Conservation (phyloP, 2,113 vertebrate genomes). For the Protobothrops mucrosquamatus region DNA sequence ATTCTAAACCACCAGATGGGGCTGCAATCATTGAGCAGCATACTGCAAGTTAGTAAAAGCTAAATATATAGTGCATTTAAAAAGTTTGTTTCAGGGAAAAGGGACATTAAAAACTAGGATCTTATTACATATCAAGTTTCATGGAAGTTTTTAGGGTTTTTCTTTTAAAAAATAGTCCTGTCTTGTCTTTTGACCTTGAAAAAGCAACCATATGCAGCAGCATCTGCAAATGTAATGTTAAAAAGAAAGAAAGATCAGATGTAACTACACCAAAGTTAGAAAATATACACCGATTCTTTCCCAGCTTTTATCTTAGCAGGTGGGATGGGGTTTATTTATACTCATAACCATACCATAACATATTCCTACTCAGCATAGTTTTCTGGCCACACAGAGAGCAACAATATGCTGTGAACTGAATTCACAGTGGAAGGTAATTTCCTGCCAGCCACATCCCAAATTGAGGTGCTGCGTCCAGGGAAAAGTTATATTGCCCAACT, state of each 20-base stretch:
- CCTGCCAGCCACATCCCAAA: background rate
- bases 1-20: slow-evolving; percentile 40
- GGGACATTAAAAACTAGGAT: background rate
- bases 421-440: background rate
- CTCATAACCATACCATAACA: background rate
- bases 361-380: background rate
- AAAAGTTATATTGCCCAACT: background rate
- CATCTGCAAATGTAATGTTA: background rate
- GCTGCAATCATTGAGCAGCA: background rate
- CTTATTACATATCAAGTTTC: background rate
- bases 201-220: background rate
- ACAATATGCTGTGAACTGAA: background rate
- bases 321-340: background rate
- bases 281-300: background rate
- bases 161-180: background rate
- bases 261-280: background rate
- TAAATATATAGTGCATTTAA: background rate
- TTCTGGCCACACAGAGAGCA: slow-evolving; percentile 27
- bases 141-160: background rate
- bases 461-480: background rate
- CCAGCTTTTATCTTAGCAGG: slow-evolving; percentile 18
- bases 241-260: background rate
- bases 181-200: background rate
- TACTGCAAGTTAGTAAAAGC: background rate
- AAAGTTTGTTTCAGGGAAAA: background rate